Conservation (phyloP, 2,797 vertebrate genomes). For the Spinus olivaceus region DNA sequence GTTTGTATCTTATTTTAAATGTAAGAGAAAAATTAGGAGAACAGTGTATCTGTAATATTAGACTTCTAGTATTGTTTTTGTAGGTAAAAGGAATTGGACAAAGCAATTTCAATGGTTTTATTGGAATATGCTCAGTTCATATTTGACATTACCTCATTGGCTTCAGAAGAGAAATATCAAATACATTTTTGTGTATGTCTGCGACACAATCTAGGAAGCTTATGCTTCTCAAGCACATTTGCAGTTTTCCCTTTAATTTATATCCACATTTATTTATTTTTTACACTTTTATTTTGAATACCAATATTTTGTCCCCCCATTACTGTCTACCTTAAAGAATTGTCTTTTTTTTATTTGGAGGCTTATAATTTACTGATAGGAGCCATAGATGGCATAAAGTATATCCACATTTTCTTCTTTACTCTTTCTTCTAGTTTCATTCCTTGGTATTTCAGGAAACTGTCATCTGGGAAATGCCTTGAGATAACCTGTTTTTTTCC, state of each 20-base stretch:
- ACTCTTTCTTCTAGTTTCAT: neutral
- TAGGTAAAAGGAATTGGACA: neutral
- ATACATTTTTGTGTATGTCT: neutral
- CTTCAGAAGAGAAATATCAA: neutral
- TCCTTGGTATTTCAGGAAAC: neutral
- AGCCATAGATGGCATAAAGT: neutral
- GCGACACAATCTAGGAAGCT: neutral
- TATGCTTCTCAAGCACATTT: neutral
- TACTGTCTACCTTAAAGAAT: neutral
- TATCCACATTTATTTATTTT: neutral
- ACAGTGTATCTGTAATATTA: neutral
- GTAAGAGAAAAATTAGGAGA: neutral
- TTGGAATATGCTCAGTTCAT: neutral
- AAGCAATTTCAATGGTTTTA: neutral
- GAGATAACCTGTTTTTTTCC: neutral
- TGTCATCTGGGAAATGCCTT: neutral
- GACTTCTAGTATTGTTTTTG: neutral
- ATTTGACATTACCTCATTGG: neutral
- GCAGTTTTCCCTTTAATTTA: neutral
- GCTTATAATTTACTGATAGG: neutral
- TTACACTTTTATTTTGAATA: neutral
- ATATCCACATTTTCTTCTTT: neutral
- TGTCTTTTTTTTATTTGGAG: neutral
- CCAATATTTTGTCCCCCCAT: neutral
- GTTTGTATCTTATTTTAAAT: neutral